phyloP scores from a whole-genome alignment of 2,797 vertebrate species.

The Lithobates sylvaticus region DNA sequence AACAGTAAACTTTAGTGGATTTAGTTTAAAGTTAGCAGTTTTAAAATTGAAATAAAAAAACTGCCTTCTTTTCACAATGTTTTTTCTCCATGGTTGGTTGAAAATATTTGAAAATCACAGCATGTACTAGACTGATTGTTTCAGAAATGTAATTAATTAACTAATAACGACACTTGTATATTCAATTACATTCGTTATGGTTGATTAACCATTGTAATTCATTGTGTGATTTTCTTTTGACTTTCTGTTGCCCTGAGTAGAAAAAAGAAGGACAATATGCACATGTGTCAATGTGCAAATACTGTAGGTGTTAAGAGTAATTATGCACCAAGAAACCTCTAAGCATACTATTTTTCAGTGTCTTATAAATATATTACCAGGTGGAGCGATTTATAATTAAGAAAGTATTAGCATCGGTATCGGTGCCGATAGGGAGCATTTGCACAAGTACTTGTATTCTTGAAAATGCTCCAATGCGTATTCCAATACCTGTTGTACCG shows the following conservation, averaged over 20 bases:
- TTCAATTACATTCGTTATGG: conserved; percentile 78
- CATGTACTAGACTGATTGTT: conserved; percentile 74
- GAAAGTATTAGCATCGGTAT: too few relatives aligned
- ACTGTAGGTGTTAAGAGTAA: too few relatives aligned
- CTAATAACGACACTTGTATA: conserved; percentile 78
- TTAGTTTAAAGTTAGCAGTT: too few relatives aligned
- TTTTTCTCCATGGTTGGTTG: conserved; percentile 50
- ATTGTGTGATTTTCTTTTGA: conserved; percentile 68
- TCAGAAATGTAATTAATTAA: conserved; percentile 80
- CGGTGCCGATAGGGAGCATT: too few relatives aligned
- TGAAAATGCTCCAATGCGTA: too few relatives aligned
- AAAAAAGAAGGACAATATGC: conserved; percentile 64
- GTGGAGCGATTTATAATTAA: too few relatives aligned
- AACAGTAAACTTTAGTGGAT: too few relatives aligned
- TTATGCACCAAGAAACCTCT: too few relatives aligned
- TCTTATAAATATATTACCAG: too few relatives aligned
- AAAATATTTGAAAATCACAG: conserved; percentile 68
- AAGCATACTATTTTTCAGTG: too few relatives aligned
- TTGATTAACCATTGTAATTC: conserved; percentile 80
- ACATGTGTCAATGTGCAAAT: background rate
- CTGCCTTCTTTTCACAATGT: background rate
- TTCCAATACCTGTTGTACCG: too few relatives aligned
- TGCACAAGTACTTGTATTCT: too few relatives aligned
- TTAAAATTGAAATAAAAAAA: background rate
- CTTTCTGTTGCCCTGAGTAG: conserved; percentile 68